phyloP scores from a whole-genome alignment of 2,797 vertebrate species.

The Semotilus atromaculatus region DNA sequence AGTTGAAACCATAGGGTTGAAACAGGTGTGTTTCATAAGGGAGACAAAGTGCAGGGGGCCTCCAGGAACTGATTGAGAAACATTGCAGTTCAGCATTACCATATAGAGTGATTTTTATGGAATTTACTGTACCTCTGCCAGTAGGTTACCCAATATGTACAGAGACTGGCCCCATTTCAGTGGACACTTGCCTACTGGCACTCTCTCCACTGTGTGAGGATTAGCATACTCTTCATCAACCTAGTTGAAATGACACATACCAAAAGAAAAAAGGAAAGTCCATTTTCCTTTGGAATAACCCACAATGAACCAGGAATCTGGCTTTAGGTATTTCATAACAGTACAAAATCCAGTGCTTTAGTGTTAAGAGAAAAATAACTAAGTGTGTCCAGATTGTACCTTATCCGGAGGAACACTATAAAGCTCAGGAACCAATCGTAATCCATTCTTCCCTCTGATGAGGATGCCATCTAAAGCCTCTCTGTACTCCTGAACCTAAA shows the following conservation, averaged over 20 bases:
- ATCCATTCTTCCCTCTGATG: slow-evolving; percentile 90
- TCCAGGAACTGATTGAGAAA: slow-evolving; percentile 23
- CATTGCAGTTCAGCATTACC: slow-evolving; percentile 7
- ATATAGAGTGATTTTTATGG: slow-evolving; percentile 3
- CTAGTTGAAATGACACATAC: slow-evolving; percentile 69
- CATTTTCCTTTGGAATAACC: slow-evolving; percentile 29
- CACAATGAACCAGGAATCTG: neutral
- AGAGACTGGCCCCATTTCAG: slow-evolving; percentile 97
- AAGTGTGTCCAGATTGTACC: slow-evolving; percentile 65
- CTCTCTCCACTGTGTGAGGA: slow-evolving; percentile 91
- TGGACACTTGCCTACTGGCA: slow-evolving; percentile 90
- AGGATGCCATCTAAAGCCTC: slow-evolving; percentile 92
- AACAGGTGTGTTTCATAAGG: neutral
- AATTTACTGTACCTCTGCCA: slow-evolving; percentile 83
- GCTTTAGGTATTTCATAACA: neutral
- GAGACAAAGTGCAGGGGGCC: neutral
- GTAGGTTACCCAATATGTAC: slow-evolving; percentile 91
- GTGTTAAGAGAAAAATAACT: neutral
- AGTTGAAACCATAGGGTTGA: neutral
- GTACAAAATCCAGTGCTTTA: slow-evolving; percentile 21
- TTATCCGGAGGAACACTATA: slow-evolving; percentile 91
- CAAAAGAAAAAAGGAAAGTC: slow-evolving; percentile 23
- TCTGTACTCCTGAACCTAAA: slow-evolving; percentile 93
- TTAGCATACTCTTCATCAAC: slow-evolving; percentile 92
- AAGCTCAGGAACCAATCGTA: slow-evolving; percentile 89